These are phyloP conservation scores for Pachliopta kotzebuea DNA, from an alignment of 2,888 invertebrate genomes.

Conservation along the genomic window DNA sequence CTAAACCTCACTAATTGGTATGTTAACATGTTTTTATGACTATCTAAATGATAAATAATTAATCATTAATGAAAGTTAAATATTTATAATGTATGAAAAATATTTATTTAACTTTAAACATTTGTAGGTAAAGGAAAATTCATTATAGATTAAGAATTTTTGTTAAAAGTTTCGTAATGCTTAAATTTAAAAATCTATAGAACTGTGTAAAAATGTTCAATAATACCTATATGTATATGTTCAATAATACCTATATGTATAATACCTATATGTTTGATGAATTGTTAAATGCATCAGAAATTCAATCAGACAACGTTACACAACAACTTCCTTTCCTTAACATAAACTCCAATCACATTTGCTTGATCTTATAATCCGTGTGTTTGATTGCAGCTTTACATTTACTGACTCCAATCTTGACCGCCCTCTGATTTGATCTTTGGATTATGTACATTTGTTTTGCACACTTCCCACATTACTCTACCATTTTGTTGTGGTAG, in stretches of 20 bases:
- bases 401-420: conserved; percentile 1
- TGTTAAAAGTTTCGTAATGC: too few species aligned
- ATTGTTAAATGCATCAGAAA: neutral
- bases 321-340: neutral
- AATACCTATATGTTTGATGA: too few species aligned
- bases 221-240: too few species aligned
- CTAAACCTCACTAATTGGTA: neutral
- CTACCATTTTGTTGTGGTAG: neutral
- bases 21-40: conserved; percentile 3
- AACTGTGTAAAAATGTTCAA: neutral
- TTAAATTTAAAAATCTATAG: too few species aligned
- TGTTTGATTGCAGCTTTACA: conserved; percentile 6
- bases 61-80: neutral
- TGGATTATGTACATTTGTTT: neutral
- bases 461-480: neutral
- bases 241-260: too few species aligned
- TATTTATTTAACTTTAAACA: neutral
- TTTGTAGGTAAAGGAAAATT: neutral
- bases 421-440: neutral
- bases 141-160: too few species aligned
- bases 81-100: neutral
- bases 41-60: neutral
- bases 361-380: conserved; percentile 1
- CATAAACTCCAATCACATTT: conserved; percentile 2
- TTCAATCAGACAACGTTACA: neutral